phyloP scores from a whole-genome alignment of 2,888 invertebrate species.

The Aelia acuminata region DNA sequence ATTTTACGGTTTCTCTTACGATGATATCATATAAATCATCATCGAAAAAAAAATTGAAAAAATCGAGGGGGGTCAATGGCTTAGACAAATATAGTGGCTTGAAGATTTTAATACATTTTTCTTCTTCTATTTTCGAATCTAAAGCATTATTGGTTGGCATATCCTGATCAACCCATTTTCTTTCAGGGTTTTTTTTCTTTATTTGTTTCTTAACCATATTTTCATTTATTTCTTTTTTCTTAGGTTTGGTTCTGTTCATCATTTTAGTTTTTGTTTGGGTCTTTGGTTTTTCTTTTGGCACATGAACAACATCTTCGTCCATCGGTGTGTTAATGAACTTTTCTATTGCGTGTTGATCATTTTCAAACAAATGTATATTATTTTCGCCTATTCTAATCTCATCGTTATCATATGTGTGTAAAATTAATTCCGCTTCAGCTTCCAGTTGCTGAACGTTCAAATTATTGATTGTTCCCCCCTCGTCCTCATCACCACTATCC shows the following conservation, averaged over 20 bases:
- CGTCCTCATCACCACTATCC: background rate
- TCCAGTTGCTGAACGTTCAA: background rate
- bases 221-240: no score
- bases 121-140: no score
- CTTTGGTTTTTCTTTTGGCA: background rate
- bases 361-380: no score
- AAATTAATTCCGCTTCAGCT: slow-evolving; percentile 6
- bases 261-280: background rate
- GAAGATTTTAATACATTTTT: background rate
- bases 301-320: no score
- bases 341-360: background rate
- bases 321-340: no score
- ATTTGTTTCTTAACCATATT: no score
- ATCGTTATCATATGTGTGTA: no score
- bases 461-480: background rate
- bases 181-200: background rate
- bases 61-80: slow-evolving; percentile 55
- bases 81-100: background rate
- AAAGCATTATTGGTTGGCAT: background rate
- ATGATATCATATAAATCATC: slow-evolving; percentile 53
- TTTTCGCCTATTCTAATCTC: no score
- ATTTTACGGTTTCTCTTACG: slow-evolving; percentile 60
- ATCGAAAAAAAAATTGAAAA: slow-evolving; percentile 58
- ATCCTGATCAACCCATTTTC: background rate
- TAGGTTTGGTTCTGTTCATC: no score